A percentile compares a stretch with the other conserved stretches of the same genome.
Evolutionary conservation across 2,888 invertebrate genomes (phyloP).

Genomic region (Erynnis tages): DNA sequence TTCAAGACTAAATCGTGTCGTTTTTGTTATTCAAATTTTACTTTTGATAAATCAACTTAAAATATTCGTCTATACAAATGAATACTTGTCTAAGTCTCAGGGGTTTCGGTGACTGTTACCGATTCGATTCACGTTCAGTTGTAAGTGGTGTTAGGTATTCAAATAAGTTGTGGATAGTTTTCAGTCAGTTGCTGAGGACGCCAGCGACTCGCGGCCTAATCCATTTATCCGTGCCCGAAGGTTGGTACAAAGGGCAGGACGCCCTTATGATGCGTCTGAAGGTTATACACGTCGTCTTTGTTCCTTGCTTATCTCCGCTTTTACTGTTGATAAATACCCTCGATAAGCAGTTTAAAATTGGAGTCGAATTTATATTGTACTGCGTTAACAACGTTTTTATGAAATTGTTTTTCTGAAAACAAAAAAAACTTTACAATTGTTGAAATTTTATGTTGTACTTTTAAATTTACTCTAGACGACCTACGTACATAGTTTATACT

Average conservation of each 20-base stretch:
- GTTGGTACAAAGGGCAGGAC: constrained; percentile 32
- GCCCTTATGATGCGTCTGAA: constrained; percentile 31
- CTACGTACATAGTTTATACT: too few species aligned
- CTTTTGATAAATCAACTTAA: neutral
- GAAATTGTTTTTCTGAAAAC: too few species aligned
- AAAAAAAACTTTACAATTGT: too few species aligned
- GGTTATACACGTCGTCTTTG: constrained; percentile 28
- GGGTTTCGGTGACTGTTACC: neutral
- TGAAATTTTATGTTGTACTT: too few species aligned
- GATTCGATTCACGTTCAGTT: constrained; percentile 8
- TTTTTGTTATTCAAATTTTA: too few species aligned
- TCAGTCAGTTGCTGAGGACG: constrained; percentile 16
- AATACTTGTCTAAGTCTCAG: neutral
- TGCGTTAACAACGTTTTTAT: too few species aligned
- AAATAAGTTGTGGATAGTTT: constrained; percentile 20
- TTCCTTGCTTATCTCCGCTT: constrained; percentile 21
- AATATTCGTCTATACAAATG: neutral
- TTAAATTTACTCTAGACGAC: too few species aligned
- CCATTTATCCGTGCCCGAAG: constrained; percentile 30
- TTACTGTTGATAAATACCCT: constrained; percentile 17
- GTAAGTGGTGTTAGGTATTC: constrained; percentile 16
- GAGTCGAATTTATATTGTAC: too few species aligned
- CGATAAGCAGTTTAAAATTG: neutral
- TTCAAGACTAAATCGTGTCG: too few species aligned
- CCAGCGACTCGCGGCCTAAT: constrained; percentile 30